phyloP scores from a whole-genome alignment of 2,797 vertebrate genomes.

The Sebastes kiyomatsui region DNA sequence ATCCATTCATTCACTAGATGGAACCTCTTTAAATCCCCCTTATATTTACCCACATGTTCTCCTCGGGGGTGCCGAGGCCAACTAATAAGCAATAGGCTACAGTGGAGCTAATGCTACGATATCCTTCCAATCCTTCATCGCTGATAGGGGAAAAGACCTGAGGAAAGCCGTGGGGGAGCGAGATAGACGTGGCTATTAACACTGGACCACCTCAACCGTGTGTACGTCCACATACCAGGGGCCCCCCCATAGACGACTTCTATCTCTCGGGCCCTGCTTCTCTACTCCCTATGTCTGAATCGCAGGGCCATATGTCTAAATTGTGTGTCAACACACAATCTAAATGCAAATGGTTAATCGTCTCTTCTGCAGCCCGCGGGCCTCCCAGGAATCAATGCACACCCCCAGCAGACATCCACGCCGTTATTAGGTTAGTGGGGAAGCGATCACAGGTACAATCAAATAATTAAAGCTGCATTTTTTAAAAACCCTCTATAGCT shows the following conservation, averaged over 20 bases:
- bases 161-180: conserved; percentile 36
- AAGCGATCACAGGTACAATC: conserved; percentile 56
- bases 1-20: conserved; percentile 63
- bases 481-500: conserved; percentile 4
- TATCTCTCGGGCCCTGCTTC: conserved; percentile 19
- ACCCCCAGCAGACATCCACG: conserved; percentile 16
- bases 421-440: conserved; percentile 51
- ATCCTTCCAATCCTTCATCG: conserved; percentile 49
- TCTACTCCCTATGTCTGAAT: conserved; percentile 33
- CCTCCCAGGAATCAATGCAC: conserved; percentile 39
- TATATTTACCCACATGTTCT: conserved; percentile 61
- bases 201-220: conserved; percentile 28
- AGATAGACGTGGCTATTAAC: conserved; percentile 53
- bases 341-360: conserved; percentile 80
- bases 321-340: conserved; percentile 71
- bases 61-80: conserved; percentile 54
- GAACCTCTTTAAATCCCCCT: conserved; percentile 64
- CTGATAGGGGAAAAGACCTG: conserved; percentile 42
- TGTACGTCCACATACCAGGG: not conserved
- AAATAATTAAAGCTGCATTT: conserved; percentile 65
- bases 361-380: conserved; percentile 41
- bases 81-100: conserved; percentile 70
- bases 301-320: conserved; percentile 23
- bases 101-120: conserved; percentile 41
- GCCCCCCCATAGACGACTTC: conserved; percentile 6